Conservation (phyloP, 2,888 invertebrate species). For the Mimachlamys varia region DNA sequence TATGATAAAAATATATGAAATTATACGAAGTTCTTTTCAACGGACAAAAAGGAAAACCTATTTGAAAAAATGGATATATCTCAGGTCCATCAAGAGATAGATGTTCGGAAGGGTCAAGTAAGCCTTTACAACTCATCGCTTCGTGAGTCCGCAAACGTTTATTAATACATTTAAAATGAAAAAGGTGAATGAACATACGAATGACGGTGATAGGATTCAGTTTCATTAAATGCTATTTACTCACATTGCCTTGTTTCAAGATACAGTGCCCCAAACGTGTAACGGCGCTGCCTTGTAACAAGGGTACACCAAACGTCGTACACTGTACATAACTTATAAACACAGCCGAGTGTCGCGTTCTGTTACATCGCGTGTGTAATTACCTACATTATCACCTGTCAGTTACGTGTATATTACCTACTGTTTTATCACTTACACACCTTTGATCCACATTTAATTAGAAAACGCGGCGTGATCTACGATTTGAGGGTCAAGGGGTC, state of each 20-base stretch:
- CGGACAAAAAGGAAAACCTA: no score
- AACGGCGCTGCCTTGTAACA: background rate
- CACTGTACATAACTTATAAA: no score
- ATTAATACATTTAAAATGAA: background rate
- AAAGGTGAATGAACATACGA: background rate
- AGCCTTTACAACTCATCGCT: no score
- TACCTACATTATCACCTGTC: background rate
- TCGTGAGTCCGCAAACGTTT: no score
- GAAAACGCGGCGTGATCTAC: background rate
- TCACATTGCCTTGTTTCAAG: no score
- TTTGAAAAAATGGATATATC: no score
- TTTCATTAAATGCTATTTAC: no score
- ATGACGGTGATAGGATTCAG: background rate
- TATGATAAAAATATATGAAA: no score
- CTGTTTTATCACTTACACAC: background rate
- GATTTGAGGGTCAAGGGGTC: conserved; percentile 20
- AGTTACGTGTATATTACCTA: background rate
- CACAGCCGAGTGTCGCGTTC: no score
- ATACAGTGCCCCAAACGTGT: background rate
- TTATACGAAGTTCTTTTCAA: no score
- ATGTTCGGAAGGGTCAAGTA: no score
- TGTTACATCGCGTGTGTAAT: background rate
- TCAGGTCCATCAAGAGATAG: no score
- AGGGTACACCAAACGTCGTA: background rate
- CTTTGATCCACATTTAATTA: conserved; percentile 11